Evolutionary conservation across 2,888 invertebrate genomes (phyloP), one percentile per base, ranked within the genome.

Genomic region (Temnothorax unifasciatus): DNA sequence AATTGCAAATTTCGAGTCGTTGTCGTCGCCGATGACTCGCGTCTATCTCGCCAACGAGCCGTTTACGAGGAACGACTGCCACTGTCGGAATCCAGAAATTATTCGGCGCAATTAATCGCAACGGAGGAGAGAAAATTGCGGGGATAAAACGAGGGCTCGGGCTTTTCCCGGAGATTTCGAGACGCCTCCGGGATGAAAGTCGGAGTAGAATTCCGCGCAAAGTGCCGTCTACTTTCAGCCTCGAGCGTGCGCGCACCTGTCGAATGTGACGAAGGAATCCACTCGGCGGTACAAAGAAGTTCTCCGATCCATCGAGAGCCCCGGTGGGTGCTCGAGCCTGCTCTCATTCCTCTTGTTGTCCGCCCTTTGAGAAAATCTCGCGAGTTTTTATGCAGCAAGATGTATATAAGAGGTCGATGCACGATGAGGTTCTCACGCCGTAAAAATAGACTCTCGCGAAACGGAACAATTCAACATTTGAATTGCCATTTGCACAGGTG

Each of bases 281-380:
- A 86, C 88, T 88, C 71, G 77, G 64, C 34, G 68, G 75, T 61
- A 90, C 90, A 89, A 90, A 90, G 89, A 87, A 90, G 87, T 87
- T 86, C 85, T 86, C 52, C 85, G 85, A 89, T 85, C 86, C 71
- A 86, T 84, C 71, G 82, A 86, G 74, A 83, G 76, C 44, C 57
- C 52, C 38, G 8, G 59, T 47, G 52, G 82, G 64, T 81, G 81
- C 82, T 83, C 74, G 82, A 77, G 66, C 6, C 74, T 68, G 83
- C 68, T 63, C 68, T 71, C 41, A 59, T 63, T 5, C 13, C 18
- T 29, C 69, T 59, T 69, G 29, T 69, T 59, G 64, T 68, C 71
- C 76, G 41, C 54, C 15, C 85, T 84, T 85, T 83, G 83, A 85
- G 54, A 64, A 71, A 64, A 79, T 68, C 82, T 71, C 74, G 57